A percentile compares a stretch with the other conserved stretches of the same genome.
Conservation (phyloP, 2,113 vertebrate genomes). For the Neoarius graeffei region DNA sequence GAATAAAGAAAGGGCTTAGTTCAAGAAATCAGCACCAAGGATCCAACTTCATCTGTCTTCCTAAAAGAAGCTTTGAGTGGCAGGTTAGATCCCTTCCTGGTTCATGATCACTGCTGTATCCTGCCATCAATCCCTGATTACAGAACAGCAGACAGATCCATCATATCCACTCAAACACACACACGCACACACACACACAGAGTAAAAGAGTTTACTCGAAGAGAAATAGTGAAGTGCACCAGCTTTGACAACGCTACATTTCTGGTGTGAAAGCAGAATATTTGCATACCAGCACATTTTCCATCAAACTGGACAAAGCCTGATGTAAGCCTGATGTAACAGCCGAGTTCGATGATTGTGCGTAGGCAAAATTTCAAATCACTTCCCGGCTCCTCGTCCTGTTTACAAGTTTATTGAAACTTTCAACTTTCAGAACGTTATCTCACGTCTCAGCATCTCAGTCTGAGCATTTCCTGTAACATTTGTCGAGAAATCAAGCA, state of each 20-base stretch:
- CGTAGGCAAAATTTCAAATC: slow-evolving; percentile 2
- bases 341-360: background rate
- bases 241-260: slow-evolving; percentile 10
- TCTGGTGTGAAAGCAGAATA: slow-evolving; percentile 24
- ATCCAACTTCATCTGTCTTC: slow-evolving; percentile 2
- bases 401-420: background rate
- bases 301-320: slow-evolving; percentile 1
- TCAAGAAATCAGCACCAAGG: background rate
- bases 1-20: background rate
- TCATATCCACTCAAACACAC: background rate
- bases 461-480: background rate
- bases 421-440: background rate
- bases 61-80: slow-evolving; percentile 15
- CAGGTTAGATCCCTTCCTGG: background rate
- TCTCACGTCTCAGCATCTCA: background rate
- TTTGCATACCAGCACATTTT: slow-evolving; percentile 23
- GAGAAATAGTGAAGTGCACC: slow-evolving; percentile 8
- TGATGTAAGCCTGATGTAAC: slow-evolving; percentile 33
- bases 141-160: background rate
- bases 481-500: background rate
- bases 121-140: slow-evolving; percentile 28
- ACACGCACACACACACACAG: slow-evolving; percentile 18
- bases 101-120: slow-evolving; percentile 27
- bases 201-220: background rate
- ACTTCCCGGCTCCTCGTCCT: background rate